Conservation (phyloP, 2,113 vertebrate genomes). For the Hemiprocne comata region DNA sequence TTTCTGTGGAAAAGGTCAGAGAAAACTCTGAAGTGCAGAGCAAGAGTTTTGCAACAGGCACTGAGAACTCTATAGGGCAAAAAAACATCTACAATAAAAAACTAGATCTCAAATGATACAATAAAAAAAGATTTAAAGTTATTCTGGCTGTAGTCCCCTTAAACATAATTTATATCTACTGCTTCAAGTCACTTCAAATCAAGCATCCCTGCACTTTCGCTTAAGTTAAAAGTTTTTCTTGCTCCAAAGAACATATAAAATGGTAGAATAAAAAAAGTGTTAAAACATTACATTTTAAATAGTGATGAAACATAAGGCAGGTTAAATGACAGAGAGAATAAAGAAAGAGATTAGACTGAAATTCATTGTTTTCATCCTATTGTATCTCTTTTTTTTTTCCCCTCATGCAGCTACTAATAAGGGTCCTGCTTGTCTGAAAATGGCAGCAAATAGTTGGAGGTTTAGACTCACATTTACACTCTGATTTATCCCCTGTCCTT, state of each 20-base stretch:
- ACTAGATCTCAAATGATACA: background rate
- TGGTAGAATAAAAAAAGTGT: background rate
- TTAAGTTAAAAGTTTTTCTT: constrained; percentile 50
- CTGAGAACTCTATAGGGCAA: background rate
- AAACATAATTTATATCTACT: constrained; percentile 47
- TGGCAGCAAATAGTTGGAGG: background rate
- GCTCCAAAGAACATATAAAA: constrained; percentile 44
- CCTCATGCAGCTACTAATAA: background rate
- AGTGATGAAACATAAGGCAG: background rate
- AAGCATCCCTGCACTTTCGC: constrained; percentile 18
- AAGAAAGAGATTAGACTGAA: background rate
- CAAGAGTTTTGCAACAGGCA: background rate
- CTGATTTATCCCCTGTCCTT: background rate
- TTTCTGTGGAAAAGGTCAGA: background rate
- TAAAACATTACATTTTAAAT: constrained; percentile 3
- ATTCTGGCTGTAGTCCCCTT: background rate
- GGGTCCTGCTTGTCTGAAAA: background rate
- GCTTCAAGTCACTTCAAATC: constrained; percentile 55
- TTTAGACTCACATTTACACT: background rate
- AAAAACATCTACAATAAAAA: background rate
- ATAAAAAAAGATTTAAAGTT: constrained; percentile 36
- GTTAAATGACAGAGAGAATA: background rate
- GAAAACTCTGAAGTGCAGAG: background rate
- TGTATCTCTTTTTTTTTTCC: background rate
- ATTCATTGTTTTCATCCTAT: background rate